These are phyloP conservation scores for Sesia apiformis DNA, from an alignment of 2,888 invertebrate genomes.

Conservation along the genomic window DNA sequence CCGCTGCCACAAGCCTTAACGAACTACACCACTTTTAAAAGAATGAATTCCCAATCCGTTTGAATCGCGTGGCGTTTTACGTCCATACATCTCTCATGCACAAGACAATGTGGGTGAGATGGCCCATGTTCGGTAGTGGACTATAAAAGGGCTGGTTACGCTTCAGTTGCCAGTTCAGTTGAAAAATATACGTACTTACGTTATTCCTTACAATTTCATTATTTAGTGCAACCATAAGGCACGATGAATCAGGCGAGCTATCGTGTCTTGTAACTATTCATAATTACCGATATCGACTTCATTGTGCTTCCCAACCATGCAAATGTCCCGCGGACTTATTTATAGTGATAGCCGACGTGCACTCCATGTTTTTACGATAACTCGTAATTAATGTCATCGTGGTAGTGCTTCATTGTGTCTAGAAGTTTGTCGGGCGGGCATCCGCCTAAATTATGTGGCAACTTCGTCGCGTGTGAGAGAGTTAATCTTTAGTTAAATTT, in stretches of 20 bases:
- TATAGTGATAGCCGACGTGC: slow-evolving; percentile 18
- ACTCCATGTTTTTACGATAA: slow-evolving; percentile 15
- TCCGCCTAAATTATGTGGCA: slow-evolving; percentile 36
- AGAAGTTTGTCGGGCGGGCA: slow-evolving; percentile 26
- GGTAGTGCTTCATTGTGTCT: slow-evolving; percentile 13
- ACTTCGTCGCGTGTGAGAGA: slow-evolving; percentile 22
- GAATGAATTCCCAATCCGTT: too few relatives aligned
- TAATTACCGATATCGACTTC: slow-evolving; percentile 54
- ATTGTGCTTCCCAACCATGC: slow-evolving; percentile 44
- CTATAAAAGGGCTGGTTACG: too few relatives aligned
- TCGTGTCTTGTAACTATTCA: slow-evolving; percentile 47
- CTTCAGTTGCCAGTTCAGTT: too few relatives aligned
- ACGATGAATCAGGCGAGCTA: slow-evolving; percentile 37
- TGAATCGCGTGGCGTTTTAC: too few relatives aligned
- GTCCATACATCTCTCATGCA: too few relatives aligned
- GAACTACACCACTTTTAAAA: too few relatives aligned
- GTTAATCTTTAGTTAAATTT: neutral
- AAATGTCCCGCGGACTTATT: slow-evolving; percentile 33
- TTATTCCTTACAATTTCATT: neutral
- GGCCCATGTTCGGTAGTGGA: too few relatives aligned
- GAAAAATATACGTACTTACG: too few relatives aligned
- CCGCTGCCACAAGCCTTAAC: too few relatives aligned
- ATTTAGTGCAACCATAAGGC: slow-evolving; percentile 18
- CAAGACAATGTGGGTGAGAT: too few relatives aligned
- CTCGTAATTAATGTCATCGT: slow-evolving; percentile 14